Evolutionary conservation across 2,888 invertebrate genomes (phyloP).

Genomic region (Busseola fusca): DNA sequence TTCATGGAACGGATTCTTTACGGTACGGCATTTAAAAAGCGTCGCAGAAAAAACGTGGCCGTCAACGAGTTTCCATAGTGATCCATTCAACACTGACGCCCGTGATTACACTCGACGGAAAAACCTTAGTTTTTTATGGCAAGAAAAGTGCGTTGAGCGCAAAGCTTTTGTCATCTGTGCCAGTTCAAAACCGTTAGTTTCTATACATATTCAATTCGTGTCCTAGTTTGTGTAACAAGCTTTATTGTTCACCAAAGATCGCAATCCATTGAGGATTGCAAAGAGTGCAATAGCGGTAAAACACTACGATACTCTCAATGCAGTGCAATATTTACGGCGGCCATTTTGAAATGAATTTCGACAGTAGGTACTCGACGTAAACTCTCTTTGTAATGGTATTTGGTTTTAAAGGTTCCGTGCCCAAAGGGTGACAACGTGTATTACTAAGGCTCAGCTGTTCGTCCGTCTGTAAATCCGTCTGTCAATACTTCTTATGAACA

Average conservation of each 20-base stretch:
- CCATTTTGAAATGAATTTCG: constrained; percentile 63
- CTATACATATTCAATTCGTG: not conserved
- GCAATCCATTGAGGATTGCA: constrained; percentile 82
- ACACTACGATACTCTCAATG: constrained; percentile 69
- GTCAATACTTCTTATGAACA: too few species aligned
- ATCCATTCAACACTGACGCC: too few species aligned
- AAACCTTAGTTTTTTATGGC: too few species aligned
- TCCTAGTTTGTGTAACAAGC: constrained; percentile 18
- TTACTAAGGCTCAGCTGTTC: not conserved
- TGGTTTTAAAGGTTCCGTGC: constrained; percentile 16
- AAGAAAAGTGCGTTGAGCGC: not conserved
- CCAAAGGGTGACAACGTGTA: not conserved
- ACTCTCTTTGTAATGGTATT: constrained; percentile 49
- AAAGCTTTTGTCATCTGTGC: not conserved
- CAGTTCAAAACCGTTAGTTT: not conserved
- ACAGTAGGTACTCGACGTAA: constrained; percentile 38
- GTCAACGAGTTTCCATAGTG: too few species aligned
- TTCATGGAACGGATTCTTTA: too few species aligned
- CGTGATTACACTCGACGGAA: too few species aligned
- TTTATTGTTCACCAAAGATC: constrained; percentile 75
- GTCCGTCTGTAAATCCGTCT: not conserved
- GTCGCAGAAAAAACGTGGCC: too few species aligned
- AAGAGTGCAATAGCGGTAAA: constrained; percentile 78
- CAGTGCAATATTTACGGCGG: constrained; percentile 65
- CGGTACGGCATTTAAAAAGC: too few species aligned